phyloP scores from a whole-genome alignment of 2,888 invertebrate species.

The Trichogramma evanescens region DNA sequence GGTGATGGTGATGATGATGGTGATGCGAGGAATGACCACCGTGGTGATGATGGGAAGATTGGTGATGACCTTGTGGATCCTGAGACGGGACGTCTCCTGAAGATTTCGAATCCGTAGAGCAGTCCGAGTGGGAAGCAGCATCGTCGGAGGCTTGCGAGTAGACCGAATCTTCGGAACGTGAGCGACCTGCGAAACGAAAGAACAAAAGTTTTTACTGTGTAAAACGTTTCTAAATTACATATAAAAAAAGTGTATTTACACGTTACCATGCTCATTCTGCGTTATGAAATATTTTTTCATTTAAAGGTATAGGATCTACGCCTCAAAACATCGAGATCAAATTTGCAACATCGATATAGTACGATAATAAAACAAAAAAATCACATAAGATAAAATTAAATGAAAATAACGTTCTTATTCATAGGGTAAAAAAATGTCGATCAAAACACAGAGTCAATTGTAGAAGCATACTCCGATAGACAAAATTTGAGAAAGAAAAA shows the following conservation, averaged over 20 bases:
- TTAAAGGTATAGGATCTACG: neutral
- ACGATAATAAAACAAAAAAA: no score
- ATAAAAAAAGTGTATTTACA: neutral
- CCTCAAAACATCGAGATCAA: no score
- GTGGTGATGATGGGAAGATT: slow-evolving; percentile 30
- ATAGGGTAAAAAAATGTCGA: no score
- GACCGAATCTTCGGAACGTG: slow-evolving; percentile 77
- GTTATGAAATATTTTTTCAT: neutral
- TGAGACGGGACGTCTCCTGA: slow-evolving; percentile 50
- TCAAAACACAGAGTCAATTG: no score
- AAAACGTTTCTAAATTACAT: neutral
- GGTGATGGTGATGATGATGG: slow-evolving; percentile 24
- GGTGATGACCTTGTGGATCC: slow-evolving; percentile 29
- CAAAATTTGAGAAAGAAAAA: no score
- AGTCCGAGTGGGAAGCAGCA: slow-evolving; percentile 59
- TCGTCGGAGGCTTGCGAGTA: slow-evolving; percentile 60
- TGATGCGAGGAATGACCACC: slow-evolving; percentile 28
- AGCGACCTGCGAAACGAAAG: slow-evolving; percentile 36
- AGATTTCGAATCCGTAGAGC: slow-evolving; percentile 65
- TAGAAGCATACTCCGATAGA: no score
- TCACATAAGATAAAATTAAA: no score
- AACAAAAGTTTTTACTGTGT: neutral
- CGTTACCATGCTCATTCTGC: no score
- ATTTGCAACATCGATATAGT: no score
- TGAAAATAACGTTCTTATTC: no score